A percentile compares a stretch with the other conserved stretches of the same genome.
Evolutionary conservation across 2,797 vertebrate genomes (phyloP).

Genomic region (Chaenodraco wilsoni): DNA sequence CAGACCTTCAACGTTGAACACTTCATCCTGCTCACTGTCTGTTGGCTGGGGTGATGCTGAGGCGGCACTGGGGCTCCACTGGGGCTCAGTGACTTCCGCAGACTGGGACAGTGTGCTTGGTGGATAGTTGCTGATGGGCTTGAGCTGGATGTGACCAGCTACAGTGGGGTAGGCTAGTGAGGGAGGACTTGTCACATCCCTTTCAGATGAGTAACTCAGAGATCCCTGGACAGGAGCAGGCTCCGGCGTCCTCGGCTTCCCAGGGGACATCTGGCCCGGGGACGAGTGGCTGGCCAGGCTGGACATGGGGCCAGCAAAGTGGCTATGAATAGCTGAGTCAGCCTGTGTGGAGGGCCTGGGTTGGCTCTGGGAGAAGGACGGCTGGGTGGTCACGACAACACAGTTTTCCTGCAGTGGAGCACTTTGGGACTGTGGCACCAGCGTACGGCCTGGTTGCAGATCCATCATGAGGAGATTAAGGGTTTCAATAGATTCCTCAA

Average conservation of each 20-base stretch:
- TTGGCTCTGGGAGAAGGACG: conserved; percentile 80
- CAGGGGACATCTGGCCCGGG: conserved; percentile 46
- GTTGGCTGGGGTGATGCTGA: conserved; percentile 79
- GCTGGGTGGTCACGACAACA: conserved; percentile 88
- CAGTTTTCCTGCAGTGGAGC: conserved; percentile 77
- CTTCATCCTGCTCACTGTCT: conserved; percentile 85
- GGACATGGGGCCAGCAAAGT: conserved; percentile 49
- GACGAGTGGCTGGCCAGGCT: conserved; percentile 40
- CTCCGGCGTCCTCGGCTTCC: conserved; percentile 74
- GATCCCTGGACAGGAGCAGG: conserved; percentile 66
- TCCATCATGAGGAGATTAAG: conserved; percentile 96
- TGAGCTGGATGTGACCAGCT: conserved; percentile 69
- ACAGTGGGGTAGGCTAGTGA: conserved; percentile 45
- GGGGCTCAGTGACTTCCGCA: conserved; percentile 62
- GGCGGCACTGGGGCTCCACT: conserved; percentile 57
- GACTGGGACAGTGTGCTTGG: conserved; percentile 60
- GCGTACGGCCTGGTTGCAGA: conserved; percentile 80
- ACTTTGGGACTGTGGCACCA: conserved; percentile 91
- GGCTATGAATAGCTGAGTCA: conserved; percentile 61
- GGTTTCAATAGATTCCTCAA: conserved; percentile 95
- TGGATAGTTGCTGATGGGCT: conserved; percentile 77
- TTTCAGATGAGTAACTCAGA: conserved; percentile 49
- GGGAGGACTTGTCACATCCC: conserved; percentile 18
- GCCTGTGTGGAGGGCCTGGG: conserved; percentile 74
- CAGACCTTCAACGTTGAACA: conserved; percentile 92